Base-by-base conservation (phyloP, 2,113 vertebrate species). In the Vombatus ursinus region DNA sequence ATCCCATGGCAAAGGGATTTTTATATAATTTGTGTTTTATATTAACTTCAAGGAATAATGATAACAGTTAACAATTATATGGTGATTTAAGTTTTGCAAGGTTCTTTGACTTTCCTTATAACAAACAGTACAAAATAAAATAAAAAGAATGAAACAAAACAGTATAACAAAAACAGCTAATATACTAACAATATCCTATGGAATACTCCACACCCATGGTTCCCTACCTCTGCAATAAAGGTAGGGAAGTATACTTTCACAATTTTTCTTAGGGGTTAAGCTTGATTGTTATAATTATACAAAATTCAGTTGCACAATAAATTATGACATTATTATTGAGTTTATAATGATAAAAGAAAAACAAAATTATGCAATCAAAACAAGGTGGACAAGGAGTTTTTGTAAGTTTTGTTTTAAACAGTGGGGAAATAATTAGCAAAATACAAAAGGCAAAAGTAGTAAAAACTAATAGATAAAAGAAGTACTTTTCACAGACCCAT, bases 11-110 rank as follows among this genome's bases (percentile, higher is more conserved):
- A n/a, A 77, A 77, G 61, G 1, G 14, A 77, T 77, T 77, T 77
- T 77, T n/a, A n/a, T 77, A 19, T 96, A 96, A 47, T 92, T 25
- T 0, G 31, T 90, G 96, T 95, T 92, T 96, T 96, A 96, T 37
- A 49, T 7, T 77, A 91, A 96, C 96, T 92, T 97, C 92, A 89
- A 94, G n/a, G 52, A 95, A 97, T 77, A n/a, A n/a, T 77, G 61
- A 77, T 77, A 77, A 77, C 61, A 77, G 14, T 5, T 37, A 77
- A n/a, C 37, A n/a, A 19, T n/a, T 77, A n/a, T 19, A 19, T 77
- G 14, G 61, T 77, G 14, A n/a, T n/a, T 61, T 61, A 77, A 77
- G 4, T 0, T n/a, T 77, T n/a, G 4, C 61, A 77, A n/a, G 14
- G 4, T 77, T 77, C 37, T 19, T n/a, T 77, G 37, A 14, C 37